These are phyloP conservation scores for Nesidiocoris tenuis DNA, from an alignment of 2,888 invertebrate species.

Conservation along the genomic window DNA sequence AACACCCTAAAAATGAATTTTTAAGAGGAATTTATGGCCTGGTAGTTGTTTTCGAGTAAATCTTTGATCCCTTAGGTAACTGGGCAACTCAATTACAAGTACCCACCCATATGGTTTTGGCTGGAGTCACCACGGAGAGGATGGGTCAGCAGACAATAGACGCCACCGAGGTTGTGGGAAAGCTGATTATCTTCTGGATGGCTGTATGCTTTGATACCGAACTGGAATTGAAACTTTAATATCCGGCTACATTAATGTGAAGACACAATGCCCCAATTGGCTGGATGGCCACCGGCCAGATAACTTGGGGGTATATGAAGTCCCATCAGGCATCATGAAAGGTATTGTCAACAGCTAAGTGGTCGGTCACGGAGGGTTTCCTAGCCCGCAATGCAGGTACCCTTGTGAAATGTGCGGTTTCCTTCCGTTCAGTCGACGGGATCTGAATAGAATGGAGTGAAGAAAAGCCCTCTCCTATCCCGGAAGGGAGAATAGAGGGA, in stretches of 20 bases:
- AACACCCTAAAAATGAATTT: too few relatives aligned
- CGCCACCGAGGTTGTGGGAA: too few relatives aligned
- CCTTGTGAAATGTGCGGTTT: conserved; percentile 24
- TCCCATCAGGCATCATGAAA: conserved; percentile 6
- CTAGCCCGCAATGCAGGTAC: neutral
- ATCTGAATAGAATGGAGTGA: conserved; percentile 14
- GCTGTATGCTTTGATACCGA: too few relatives aligned
- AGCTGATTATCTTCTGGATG: too few relatives aligned
- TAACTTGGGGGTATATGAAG: neutral
- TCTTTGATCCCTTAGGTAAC: too few relatives aligned
- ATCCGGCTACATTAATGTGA: neutral
- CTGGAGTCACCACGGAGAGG: too few relatives aligned
- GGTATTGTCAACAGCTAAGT: conserved; percentile 13
- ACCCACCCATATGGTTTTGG: too few relatives aligned
- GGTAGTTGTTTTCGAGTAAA: too few relatives aligned
- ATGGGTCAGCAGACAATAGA: too few relatives aligned
- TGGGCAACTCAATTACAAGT: too few relatives aligned
- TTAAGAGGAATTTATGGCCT: too few relatives aligned
- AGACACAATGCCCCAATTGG: neutral
- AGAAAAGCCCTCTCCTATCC: neutral
- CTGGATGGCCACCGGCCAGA: neutral
- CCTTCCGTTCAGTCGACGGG: conserved; percentile 18
- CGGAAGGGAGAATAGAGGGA: too few relatives aligned
- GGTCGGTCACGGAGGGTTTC: neutral
- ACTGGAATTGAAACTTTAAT: neutral